Evolutionary conservation across 2,113 vertebrate genomes (phyloP).

Genomic region (Chaetops frenatus): DNA sequence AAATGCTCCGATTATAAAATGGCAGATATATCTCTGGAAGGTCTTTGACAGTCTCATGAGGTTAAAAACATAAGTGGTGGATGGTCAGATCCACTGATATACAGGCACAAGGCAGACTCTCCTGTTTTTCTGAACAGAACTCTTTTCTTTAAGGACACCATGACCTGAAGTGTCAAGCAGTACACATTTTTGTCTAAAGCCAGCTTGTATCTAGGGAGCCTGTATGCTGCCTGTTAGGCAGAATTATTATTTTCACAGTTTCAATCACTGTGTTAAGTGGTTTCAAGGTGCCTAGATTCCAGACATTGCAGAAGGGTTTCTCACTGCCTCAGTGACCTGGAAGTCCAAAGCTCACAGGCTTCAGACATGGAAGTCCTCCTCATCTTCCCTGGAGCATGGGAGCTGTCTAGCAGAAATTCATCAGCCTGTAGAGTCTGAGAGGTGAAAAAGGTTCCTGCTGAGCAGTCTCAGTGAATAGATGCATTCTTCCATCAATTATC

Average conservation of each 20-base stretch:
- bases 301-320: background rate
- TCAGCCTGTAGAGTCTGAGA: background rate
- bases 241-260: background rate
- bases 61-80: background rate
- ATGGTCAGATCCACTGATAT: background rate
- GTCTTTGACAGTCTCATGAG: background rate
- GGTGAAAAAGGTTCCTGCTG: conserved; percentile 14
- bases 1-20: background rate
- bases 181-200: background rate
- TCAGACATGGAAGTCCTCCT: background rate
- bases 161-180: background rate
- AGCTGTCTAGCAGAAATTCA: background rate
- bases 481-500: background rate
- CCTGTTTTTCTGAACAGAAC: background rate
- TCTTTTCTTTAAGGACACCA: background rate
- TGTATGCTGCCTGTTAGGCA: background rate
- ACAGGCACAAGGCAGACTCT: background rate
- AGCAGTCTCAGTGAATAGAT: background rate
- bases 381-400: background rate
- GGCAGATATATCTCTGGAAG: background rate
- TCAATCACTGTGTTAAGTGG: background rate
- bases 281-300: background rate
- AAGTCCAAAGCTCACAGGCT: background rate
- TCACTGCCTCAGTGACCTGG: background rate
- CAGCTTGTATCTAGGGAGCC: background rate